Percentiles rank a stretch among this genome's conserved stretches.
Conservation (phyloP, 2,888 invertebrate species). For the Pterostichus niger region DNA sequence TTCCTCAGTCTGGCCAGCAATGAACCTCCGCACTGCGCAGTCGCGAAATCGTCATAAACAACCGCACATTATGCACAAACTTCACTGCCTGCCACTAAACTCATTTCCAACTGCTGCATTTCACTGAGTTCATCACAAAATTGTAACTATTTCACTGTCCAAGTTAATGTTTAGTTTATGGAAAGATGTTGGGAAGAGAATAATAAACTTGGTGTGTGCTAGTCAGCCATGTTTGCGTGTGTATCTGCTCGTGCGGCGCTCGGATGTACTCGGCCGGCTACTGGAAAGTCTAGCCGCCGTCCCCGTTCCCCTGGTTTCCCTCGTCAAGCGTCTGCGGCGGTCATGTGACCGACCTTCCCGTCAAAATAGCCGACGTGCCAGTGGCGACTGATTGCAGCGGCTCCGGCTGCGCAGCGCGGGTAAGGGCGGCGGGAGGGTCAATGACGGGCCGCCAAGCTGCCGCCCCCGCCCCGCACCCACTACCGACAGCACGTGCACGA, state of each 20-base stretch:
- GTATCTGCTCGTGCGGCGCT: constrained; percentile 68
- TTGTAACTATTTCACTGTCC: constrained; percentile 4
- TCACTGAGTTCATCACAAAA: constrained; percentile 21
- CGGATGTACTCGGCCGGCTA: constrained; percentile 76
- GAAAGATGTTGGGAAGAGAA: neutral
- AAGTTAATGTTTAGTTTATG: neutral
- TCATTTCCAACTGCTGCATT: neutral
- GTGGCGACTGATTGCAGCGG: constrained; percentile 58
- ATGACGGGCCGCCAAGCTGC: constrained; percentile 55
- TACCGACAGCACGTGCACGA: constrained; percentile 40
- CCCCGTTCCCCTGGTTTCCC: constrained; percentile 69
- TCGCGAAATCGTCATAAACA: constrained; percentile 76
- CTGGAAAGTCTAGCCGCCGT: constrained; percentile 83
- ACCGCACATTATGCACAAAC: constrained; percentile 75
- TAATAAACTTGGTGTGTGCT: neutral
- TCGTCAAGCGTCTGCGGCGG: constrained; percentile 72
- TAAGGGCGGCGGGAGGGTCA: constrained; percentile 56
- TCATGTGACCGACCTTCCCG: constrained; percentile 92
- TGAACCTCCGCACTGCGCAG: constrained; percentile 74
- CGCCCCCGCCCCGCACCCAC: constrained; percentile 40
- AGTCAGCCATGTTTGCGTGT: constrained; percentile 67
- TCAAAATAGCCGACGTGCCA: constrained; percentile 84
- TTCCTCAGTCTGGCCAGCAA: constrained; percentile 74
- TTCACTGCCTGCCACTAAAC: neutral
- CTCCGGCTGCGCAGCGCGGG: constrained; percentile 44